Base-by-base conservation (phyloP, 2,888 invertebrate genomes). In the Drosophila histrio region DNA sequence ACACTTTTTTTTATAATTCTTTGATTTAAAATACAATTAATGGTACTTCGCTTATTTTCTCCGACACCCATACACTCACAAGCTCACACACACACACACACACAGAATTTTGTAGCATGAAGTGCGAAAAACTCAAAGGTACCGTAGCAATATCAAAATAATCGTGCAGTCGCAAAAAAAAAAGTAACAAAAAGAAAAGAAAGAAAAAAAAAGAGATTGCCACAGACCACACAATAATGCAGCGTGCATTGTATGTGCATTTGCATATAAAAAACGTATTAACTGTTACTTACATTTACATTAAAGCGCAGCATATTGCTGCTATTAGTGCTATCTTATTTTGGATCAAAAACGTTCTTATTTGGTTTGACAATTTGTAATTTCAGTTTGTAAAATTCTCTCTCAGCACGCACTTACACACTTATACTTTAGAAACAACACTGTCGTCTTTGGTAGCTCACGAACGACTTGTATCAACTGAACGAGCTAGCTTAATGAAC, bases 191-290 rank as follows among this genome's bases (percentile, higher is more conserved):
- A 54, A 47, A 52, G 52, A 52, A 59, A 54, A 58, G 39, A 36
- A 72, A 67, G 46, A 41, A 57, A 46, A 64, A 64, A 74, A 52
- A 72, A 54, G 60, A 66, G 61, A 74, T 64, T 79, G 66, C 80
- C 71, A 77, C 74, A 72, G 53, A 43, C 75, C 46, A 52, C 49
- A 78, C 60, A 83, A 80, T 72, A 83, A 80, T 72, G 66, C 73
- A 76, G 38, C 44, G 54, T 56, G 64, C 63, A 60, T 36, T 54
- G 41, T 72, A 15, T 62, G 22, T 36, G 21, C 58, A 58, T 66
- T 60, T 58, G 43, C 53, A 53, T 57, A 58, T n/a, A n/a, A n/a
- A 46, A 69, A 79, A 32, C 34, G 11, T 22, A 22, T n/a, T 4
- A 49, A 44, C 30, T 60, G 15, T 68, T 68, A 73, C 73, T 73